A percentile compares a stretch with the other conserved stretches of the same genome.
These are phyloP conservation scores for Polydrusus pterygomalis DNA, from an alignment of 2,888 invertebrate genomes.

Conservation along the genomic window DNA sequence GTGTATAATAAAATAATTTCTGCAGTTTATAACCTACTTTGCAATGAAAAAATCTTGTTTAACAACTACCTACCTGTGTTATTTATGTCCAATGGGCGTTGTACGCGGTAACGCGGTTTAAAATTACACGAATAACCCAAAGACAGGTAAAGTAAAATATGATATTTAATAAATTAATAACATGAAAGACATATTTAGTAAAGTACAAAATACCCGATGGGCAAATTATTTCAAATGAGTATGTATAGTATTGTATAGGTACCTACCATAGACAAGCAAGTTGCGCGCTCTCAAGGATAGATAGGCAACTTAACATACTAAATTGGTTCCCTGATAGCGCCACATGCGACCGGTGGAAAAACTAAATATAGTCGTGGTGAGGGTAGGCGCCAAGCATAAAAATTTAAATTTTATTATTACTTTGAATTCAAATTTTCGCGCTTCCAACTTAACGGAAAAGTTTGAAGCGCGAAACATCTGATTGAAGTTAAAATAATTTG, in stretches of 20 bases:
- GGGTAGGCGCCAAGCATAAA: no score
- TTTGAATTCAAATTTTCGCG: no score
- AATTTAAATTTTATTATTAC: no score
- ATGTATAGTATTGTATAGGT: background rate
- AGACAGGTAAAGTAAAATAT: conserved; percentile 7
- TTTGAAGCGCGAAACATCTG: no score
- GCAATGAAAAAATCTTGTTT: background rate
- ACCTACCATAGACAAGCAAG: no score
- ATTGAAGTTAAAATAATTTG: no score
- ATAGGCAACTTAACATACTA: no score
- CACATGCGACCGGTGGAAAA: no score
- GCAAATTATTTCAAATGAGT: background rate
- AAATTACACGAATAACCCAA: background rate
- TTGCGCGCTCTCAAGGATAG: no score
- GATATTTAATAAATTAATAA: conserved; percentile 5
- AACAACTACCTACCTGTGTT: background rate
- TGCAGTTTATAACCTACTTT: background rate
- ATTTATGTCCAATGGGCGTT: background rate
- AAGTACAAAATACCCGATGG: background rate
- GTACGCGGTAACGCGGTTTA: background rate
- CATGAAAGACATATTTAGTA: background rate
- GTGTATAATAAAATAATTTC: background rate
- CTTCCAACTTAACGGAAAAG: no score
- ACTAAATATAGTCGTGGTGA: no score
- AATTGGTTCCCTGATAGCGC: no score